phyloP scores from a whole-genome alignment of 2,113 vertebrate genomes.

The Oophaga pumilio region DNA sequence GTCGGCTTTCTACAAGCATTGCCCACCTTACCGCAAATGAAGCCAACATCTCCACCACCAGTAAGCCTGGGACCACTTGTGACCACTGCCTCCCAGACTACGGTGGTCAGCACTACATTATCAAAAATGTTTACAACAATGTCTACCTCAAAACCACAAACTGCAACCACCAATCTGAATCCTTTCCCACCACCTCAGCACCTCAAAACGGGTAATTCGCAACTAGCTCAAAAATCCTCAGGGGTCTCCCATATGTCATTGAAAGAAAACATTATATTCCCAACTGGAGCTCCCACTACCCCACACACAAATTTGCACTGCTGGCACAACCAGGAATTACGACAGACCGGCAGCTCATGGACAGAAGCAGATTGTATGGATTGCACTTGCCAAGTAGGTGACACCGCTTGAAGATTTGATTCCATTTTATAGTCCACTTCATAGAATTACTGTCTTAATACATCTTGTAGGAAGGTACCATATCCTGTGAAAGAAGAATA shows the following conservation, averaged over 20 bases:
- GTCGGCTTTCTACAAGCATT: conserved; percentile 9
- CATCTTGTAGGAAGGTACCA: conserved; percentile 64
- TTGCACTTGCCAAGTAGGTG: conserved; percentile 72
- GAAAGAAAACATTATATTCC: conserved; percentile 21
- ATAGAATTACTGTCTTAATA: background rate
- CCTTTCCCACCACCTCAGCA: conserved; percentile 28
- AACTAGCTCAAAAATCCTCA: conserved; percentile 42
- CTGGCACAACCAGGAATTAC: conserved; percentile 64
- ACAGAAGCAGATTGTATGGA: conserved; percentile 63
- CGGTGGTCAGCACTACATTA: background rate
- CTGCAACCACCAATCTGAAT: conserved; percentile 3
- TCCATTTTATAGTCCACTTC: background rate
- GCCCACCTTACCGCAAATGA: background rate
- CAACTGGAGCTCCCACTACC: conserved; percentile 19
- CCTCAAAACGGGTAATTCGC: conserved; percentile 37
- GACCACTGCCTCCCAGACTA: background rate
- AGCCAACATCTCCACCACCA: background rate
- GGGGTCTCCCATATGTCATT: conserved; percentile 36
- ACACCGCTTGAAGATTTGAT: background rate
- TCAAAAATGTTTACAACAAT: background rate
- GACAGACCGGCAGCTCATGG: conserved; percentile 65
- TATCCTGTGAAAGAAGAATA: conserved; percentile 64
- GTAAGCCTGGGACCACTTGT: background rate
- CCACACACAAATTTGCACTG: conserved; percentile 50
- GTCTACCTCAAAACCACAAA: conserved; percentile 45